A percentile compares a stretch with the other conserved stretches of the same genome.
Conservation (phyloP, 2,888 invertebrate species). For the Calliopum simillimum region DNA sequence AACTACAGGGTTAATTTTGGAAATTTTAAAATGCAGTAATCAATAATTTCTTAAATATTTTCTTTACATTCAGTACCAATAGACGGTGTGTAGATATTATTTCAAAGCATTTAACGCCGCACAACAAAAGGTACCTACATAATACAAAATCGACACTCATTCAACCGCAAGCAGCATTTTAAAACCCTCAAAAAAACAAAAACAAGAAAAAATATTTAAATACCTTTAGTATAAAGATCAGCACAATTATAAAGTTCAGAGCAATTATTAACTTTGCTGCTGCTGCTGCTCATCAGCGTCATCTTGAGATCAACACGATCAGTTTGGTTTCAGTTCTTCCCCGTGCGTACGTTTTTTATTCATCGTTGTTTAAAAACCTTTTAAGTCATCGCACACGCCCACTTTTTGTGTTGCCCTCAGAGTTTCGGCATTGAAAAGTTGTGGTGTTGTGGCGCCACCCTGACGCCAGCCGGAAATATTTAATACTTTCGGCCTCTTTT, state of each 20-base stretch:
- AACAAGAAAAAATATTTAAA: background rate
- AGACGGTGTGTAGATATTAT: background rate
- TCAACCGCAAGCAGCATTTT: background rate
- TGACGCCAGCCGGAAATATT: conserved; percentile 60
- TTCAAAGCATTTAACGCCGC: conserved; percentile 51
- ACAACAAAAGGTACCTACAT: background rate
- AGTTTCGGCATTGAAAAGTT: conserved; percentile 25
- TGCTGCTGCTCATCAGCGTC: background rate
- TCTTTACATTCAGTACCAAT: background rate
- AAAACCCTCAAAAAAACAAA: background rate
- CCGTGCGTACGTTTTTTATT: background rate
- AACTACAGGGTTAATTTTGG: no score
- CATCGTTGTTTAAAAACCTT: conserved; percentile 55
- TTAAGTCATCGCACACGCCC: conserved; percentile 61
- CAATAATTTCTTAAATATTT: background rate
- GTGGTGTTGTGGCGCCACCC: conserved; percentile 56
- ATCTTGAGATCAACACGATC: background rate
- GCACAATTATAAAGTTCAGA: background rate
- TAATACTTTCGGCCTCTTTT: conserved; percentile 38
- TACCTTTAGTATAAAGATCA: background rate
- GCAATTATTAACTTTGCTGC: background rate
- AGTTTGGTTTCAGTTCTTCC: background rate
- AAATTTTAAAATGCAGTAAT: background rate
- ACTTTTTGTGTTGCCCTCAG: conserved; percentile 48
- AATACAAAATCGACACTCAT: background rate